A percentile compares a stretch with the other conserved stretches of the same genome.
Conservation (phyloP, 2,113 vertebrate species). For the Tiliqua scincoides region DNA sequence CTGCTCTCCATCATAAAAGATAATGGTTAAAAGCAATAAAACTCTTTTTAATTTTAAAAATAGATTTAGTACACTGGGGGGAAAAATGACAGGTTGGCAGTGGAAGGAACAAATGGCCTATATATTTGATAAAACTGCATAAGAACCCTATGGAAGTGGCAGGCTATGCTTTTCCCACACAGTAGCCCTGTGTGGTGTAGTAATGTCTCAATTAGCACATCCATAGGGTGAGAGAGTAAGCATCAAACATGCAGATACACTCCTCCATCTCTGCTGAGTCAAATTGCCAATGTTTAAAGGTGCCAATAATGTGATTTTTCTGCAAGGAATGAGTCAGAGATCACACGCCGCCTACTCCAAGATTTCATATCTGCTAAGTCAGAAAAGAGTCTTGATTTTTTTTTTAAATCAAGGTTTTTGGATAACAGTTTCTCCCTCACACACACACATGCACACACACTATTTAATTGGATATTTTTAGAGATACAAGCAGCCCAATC, state of each 20-base stretch:
- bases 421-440: no score
- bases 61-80: constrained; percentile 32
- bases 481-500: no score
- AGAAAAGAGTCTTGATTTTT: no score
- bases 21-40: constrained; percentile 48
- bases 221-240: constrained; percentile 52
- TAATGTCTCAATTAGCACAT: constrained; percentile 22
- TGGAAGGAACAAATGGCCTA: constrained; percentile 7
- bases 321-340: not conserved
- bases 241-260: not conserved
- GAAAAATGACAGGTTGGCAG: constrained; percentile 15
- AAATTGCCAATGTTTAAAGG: not conserved
- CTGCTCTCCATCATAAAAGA: constrained; percentile 19
- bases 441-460: no score
- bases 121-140: not conserved
- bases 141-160: constrained; percentile 25
- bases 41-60: constrained; percentile 33
- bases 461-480: no score
- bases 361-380: not conserved
- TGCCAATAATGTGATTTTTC: not conserved
- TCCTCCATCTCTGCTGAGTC: constrained; percentile 2
- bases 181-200: constrained; percentile 37
- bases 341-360: not conserved
- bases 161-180: constrained; percentile 13
- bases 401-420: no score